Base-by-base conservation (phyloP, 1,140 invertebrate species). In the Chironomus tepperi region DNA sequence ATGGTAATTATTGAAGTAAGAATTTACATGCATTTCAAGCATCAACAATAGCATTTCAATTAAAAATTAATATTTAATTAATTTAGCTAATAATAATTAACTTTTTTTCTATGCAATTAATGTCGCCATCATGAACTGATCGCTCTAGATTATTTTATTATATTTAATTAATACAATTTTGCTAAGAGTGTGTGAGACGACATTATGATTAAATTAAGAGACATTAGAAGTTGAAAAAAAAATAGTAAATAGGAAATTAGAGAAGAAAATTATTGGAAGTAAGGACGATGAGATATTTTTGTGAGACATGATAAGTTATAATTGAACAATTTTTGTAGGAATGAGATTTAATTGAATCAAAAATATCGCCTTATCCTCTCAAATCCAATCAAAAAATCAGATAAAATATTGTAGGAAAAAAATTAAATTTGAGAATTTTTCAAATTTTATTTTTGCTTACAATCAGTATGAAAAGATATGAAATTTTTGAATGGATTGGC, bases 291-390 rank as follows among this genome's bases (percentile, higher is more conserved):
- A 9, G 65, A 70, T 70, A 9, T 70, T 57, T 57, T 15, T 34
- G 24, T 34, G 24, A 1, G 5, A 34, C 5, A 34, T 34, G 24
- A 34, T 2, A 34, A 34, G 24, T 34, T 34, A 34, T 2, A 34
- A 34, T 2, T 34, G 24, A 34, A 34, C 5, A 34, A 34, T 34
- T 34, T 34, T 34, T 2, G 5, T 2, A 34, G 5, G 24, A 34
- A 34, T 34, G 24, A 34, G 24, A 34, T 34, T 34, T 34, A 34
- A 34, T 57, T 12, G 47, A 12, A 57, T n/a, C 5, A 5, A n/a
- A 57, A 57, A 57, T n/a, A 70, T 70, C 65, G 7, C 65, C 65
- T 70, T 70, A 70, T 70, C 65, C 65, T 70, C 18, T 70, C 18
- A 18, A 18, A 70, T 19, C 65, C 18, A 19, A 70, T 7, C 19